Base-by-base conservation (phyloP, 2,888 invertebrate genomes). In the Eristalis tenax region DNA sequence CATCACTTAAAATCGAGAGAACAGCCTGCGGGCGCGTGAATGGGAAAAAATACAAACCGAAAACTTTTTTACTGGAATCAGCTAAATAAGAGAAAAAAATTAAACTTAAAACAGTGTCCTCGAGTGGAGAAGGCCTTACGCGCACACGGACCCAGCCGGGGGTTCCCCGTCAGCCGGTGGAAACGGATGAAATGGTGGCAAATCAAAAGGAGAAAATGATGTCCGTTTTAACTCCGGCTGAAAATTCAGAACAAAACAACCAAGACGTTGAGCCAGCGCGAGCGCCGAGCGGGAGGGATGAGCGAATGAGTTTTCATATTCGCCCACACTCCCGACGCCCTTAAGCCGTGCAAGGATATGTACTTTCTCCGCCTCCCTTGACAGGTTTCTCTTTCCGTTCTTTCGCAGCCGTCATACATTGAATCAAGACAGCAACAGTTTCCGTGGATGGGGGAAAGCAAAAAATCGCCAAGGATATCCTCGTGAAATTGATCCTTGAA, bases 151-250 rank as follows among this genome's bases (percentile, higher is more conserved):
- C 63, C 28, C 61, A 26, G 61, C 23, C 23, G 61, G 28, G 61
- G 15, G 15, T 61, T 61, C 28, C 66, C 18, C 2, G 40, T 68
- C 65, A 8, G 38, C 61, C 43, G 40, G 38, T 68, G 68, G 68
- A 80, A 56, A 63, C 68, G 64, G 50, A 35, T 66, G 35, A 26
- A 76, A 82, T 70, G 65, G 82, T 75, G 76, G 83, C 79, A 83
- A 87, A 83, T 83, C 87, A 79, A 87, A 83, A 80, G 79, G 61
- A 80, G 71, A 87, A 80, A 76, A 87, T 87, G 83, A 83, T 87
- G 87, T 83, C 87, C 83, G 80, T 87, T 87, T 78, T 73, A 75
- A 38, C 66, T 83, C 65, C 79, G 73, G 79, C 83, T 76, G 79
- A 69, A 87, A 87, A 87, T 70, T 73, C 80, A 68, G 87, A 69